phyloP scores from a whole-genome alignment of 2,113 vertebrate species.

The Narcine bancroftii region DNA sequence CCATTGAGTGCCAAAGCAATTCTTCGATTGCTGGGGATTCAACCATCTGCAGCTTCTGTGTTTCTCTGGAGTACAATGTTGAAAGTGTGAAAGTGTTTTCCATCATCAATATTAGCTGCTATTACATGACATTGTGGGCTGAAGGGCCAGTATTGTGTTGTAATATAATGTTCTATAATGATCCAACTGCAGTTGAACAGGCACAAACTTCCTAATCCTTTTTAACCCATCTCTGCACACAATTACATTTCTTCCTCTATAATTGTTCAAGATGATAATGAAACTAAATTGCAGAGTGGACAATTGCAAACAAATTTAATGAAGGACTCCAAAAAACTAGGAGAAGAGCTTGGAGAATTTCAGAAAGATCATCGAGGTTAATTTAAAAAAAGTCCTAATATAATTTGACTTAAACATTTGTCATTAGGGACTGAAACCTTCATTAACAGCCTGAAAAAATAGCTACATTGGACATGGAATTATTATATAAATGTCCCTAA shows the following conservation, averaged over 20 bases:
- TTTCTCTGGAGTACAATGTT: neutral
- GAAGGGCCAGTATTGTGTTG: no score
- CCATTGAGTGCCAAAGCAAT: no score
- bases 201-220: no score
- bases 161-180: no score
- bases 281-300: neutral
- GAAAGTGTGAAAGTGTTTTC: neutral
- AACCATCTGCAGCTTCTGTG: no score
- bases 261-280: neutral
- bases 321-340: neutral
- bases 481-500: neutral
- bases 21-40: no score
- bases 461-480: neutral
- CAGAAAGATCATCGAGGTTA: neutral
- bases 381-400: neutral
- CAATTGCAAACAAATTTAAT: neutral
- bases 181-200: no score
- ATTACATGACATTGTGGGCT: no score
- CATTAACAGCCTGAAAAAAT: neutral
- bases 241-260: neutral
- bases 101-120: no score
- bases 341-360: constrained; percentile 5
- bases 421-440: neutral
- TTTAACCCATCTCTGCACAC: neutral
- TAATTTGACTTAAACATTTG: neutral